phyloP scores from a whole-genome alignment of 2,888 invertebrate species.

The Spialia ferax region DNA sequence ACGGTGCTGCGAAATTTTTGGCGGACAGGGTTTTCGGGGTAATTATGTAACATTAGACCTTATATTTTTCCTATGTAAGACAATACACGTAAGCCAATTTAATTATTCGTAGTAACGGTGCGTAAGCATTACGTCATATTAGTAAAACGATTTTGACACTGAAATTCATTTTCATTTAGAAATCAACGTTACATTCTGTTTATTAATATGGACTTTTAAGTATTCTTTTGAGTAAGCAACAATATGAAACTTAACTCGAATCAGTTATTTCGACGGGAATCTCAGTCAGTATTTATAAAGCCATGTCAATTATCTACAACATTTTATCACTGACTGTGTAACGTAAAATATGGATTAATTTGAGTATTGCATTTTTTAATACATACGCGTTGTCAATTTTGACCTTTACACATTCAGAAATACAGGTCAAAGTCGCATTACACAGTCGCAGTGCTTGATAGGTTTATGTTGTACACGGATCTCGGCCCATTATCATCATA shows the following conservation, averaged over 20 bases:
- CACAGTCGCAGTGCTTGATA: neutral
- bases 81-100: neutral
- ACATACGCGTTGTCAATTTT: neutral
- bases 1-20: slow-evolving; percentile 5
- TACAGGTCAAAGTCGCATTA: neutral
- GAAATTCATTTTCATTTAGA: no score
- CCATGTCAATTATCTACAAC: no score
- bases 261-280: no score
- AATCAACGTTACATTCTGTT: no score
- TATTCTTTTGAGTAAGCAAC: no score
- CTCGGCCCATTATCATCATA: neutral
- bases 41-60: neutral
- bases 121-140: neutral
- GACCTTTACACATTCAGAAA: neutral
- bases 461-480: neutral
- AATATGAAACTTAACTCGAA: no score
- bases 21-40: slow-evolving; percentile 1
- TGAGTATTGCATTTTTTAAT: neutral
- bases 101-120: no score
- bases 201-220: no score
- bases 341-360: neutral
- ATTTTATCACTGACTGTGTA: no score
- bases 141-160: no score
- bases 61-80: neutral
- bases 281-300: no score